These are phyloP conservation scores for Poliocrania exsul DNA, from an alignment of 2,797 vertebrate species.

Conservation along the genomic window DNA sequence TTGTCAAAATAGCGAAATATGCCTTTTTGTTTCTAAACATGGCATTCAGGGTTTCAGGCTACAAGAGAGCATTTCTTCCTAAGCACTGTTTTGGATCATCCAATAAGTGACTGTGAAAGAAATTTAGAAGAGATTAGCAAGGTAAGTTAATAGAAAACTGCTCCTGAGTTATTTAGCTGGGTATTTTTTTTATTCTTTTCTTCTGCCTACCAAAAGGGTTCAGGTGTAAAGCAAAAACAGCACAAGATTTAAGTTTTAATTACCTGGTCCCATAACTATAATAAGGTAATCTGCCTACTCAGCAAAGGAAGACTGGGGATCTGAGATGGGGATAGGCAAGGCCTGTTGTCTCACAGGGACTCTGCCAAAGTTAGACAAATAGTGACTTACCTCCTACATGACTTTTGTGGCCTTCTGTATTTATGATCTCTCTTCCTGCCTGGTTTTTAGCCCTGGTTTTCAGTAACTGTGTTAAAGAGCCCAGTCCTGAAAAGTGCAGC, in stretches of 20 bases:
- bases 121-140: neutral
- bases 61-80: neutral
- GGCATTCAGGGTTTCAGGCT: neutral
- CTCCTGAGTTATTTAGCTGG: neutral
- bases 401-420: neutral
- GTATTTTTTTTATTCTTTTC: neutral
- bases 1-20: neutral
- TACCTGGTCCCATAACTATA: neutral
- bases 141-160: neutral
- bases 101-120: neutral
- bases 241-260: neutral
- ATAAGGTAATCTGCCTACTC: neutral
- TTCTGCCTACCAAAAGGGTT: neutral
- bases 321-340: neutral
- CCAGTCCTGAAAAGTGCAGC: neutral
- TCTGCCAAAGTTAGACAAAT: neutral
- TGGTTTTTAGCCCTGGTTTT: neutral
- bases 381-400: neutral
- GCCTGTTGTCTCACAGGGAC: neutral
- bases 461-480: neutral
- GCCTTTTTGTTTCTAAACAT: neutral
- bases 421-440: neutral
- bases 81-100: neutral
- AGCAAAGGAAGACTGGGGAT: neutral
- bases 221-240: neutral